phyloP scores from a whole-genome alignment of 2,888 invertebrate species.

The Caenorhabditis auriculariae region DNA sequence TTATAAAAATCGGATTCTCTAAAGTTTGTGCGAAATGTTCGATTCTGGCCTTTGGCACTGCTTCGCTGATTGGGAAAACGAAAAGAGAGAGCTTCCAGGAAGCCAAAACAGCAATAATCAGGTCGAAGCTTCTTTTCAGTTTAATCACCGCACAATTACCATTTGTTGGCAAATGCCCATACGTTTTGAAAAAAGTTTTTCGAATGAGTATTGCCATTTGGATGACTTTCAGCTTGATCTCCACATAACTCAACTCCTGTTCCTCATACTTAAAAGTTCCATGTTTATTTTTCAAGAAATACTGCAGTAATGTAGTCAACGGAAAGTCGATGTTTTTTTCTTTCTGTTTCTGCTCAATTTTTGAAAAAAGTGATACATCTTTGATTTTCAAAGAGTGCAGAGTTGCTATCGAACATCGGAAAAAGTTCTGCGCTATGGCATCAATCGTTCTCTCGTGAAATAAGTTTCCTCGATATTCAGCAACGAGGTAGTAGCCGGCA shows the following conservation, averaged over 20 bases:
- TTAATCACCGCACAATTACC: conserved; percentile 15
- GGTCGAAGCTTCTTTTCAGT: conserved; percentile 7
- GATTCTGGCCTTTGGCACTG: conserved; percentile 29
- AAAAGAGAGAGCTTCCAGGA: conserved; percentile 17
- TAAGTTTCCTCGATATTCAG: conserved; percentile 6
- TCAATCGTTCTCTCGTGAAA: neutral
- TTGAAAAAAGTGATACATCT: neutral
- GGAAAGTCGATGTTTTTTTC: conserved; percentile 5
- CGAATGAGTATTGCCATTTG: neutral
- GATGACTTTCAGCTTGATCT: neutral
- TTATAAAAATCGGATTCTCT: conserved; percentile 8
- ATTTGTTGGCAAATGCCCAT: conserved; percentile 8
- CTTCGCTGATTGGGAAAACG: conserved; percentile 24
- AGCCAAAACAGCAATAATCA: conserved; percentile 14
- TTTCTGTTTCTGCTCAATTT: neutral
- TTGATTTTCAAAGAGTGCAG: neutral
- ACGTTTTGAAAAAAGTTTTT: conserved; percentile 1
- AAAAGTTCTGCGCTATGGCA: neutral
- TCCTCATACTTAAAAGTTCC: neutral
- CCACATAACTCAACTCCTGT: neutral
- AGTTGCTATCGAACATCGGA: neutral
- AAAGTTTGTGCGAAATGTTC: neutral
- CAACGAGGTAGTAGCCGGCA: neutral
- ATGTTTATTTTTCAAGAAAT: neutral
- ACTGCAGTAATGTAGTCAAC: neutral